phyloP scores from a whole-genome alignment of 2,113 vertebrate genomes.

The Donacobius atricapilla region DNA sequence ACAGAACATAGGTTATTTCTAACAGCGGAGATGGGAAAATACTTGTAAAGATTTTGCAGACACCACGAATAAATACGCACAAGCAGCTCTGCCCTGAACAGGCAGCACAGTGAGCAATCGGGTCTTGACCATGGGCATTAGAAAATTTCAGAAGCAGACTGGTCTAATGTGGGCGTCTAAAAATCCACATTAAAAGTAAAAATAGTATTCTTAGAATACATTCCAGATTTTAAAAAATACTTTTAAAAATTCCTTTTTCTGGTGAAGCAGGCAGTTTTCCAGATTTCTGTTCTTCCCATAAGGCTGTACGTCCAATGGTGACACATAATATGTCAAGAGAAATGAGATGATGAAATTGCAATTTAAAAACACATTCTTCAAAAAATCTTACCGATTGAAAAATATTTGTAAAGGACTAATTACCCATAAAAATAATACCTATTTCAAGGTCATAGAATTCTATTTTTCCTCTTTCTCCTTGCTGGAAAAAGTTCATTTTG shows the following conservation, averaged over 20 bases:
- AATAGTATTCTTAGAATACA: neutral
- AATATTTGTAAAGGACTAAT: neutral
- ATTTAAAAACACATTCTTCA: neutral
- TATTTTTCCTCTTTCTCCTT: neutral
- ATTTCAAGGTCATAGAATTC: neutral
- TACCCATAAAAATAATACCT: neutral
- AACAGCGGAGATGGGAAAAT: neutral
- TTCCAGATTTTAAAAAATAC: neutral
- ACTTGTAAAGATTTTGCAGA: neutral
- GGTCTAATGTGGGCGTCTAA: neutral
- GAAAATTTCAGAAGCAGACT: neutral
- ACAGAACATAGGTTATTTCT: neutral
- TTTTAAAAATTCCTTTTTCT: neutral
- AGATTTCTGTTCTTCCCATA: neutral
- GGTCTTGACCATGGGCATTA: rapidly evolving
- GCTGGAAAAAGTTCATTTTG: neutral
- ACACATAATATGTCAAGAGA: neutral
- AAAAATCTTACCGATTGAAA: neutral
- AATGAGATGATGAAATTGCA: neutral
- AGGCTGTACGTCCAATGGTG: neutral
- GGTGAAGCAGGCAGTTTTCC: neutral
- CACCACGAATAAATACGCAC: neutral
- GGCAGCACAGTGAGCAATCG: rapidly evolving
- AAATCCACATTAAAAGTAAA: neutral
- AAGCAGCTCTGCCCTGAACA: rapidly evolving